These are phyloP conservation scores for Trilocha varians DNA, from an alignment of 2,888 invertebrate species.

Conservation along the genomic window DNA sequence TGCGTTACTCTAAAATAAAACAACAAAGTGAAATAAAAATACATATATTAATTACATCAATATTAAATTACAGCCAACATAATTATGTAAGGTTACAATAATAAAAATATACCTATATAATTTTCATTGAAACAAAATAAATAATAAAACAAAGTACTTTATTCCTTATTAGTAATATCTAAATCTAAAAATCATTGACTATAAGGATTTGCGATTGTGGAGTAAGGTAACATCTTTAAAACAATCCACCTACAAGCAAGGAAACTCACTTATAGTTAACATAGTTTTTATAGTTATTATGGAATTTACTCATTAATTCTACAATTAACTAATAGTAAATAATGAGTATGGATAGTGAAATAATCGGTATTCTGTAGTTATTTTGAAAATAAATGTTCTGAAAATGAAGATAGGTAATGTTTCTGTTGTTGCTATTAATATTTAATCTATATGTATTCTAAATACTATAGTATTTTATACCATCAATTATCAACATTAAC, in stretches of 20 bases:
- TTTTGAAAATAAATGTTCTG: no score
- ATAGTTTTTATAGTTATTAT: constrained; percentile 50
- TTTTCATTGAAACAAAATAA: constrained; percentile 71
- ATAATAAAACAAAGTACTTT: constrained; percentile 71
- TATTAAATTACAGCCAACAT: constrained; percentile 74
- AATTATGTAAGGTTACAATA: constrained; percentile 71
- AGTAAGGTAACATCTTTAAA: constrained; percentile 65
- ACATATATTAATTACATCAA: constrained; percentile 75
- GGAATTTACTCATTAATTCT: constrained; percentile 68
- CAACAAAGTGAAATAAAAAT: constrained; percentile 67
- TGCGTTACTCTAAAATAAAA: constrained; percentile 42
- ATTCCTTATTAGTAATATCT: constrained; percentile 61
- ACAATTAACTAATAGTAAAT: constrained; percentile 47
- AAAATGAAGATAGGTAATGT: no score
- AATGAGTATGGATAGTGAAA: constrained; percentile 52
- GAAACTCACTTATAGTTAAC: constrained; percentile 58
- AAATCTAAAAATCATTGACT: constrained; percentile 68
- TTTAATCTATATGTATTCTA: no score
- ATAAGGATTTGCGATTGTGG: constrained; percentile 56
- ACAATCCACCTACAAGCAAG: constrained; percentile 68
- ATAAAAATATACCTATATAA: constrained; percentile 73
- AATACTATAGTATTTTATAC: no score
- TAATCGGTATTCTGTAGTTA: constrained; percentile 11
- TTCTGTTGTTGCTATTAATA: no score
- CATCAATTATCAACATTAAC: no score